Conservation (phyloP, 2,888 invertebrate species). For the Cabera pusaria region DNA sequence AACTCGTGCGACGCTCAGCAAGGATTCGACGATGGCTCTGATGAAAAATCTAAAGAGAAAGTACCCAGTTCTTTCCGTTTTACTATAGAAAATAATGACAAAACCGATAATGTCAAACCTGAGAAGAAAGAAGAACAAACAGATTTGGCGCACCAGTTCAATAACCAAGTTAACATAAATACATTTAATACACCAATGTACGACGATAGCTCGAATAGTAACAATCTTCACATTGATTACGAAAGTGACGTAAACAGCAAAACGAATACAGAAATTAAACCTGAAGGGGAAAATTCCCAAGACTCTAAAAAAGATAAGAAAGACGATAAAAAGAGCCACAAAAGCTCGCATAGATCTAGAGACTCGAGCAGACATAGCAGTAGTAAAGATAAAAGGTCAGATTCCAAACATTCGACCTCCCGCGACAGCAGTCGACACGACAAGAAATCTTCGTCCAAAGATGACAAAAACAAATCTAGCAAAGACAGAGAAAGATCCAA, state of each 20-base stretch:
- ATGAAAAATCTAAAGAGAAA: slow-evolving; percentile 53
- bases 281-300: slow-evolving; percentile 59
- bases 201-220: slow-evolving; percentile 75
- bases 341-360: slow-evolving; percentile 67
- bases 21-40: slow-evolving; percentile 66
- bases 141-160: slow-evolving; percentile 62
- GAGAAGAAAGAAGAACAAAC: slow-evolving; percentile 41
- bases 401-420: slow-evolving; percentile 66
- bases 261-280: slow-evolving; percentile 59
- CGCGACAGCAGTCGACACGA: slow-evolving; percentile 65
- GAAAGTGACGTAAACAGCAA: slow-evolving; percentile 78
- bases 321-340: slow-evolving; percentile 62
- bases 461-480: slow-evolving; percentile 62
- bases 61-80: slow-evolving; percentile 69
- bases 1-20: slow-evolving; percentile 78
- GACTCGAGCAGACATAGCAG: slow-evolving; percentile 68
- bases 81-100: slow-evolving; percentile 64
- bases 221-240: slow-evolving; percentile 72
- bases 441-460: slow-evolving; percentile 60
- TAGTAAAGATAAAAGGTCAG: slow-evolving; percentile 66
- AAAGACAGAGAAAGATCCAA: slow-evolving; percentile 59
- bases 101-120: too few species aligned
- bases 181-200: slow-evolving; percentile 65
- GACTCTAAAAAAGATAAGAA: slow-evolving; percentile 64
- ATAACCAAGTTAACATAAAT: slow-evolving; percentile 67